A percentile compares a stretch with the other conserved stretches of the same genome.
Conservation (phyloP, 2,113 vertebrate genomes). For the Calidris pygmaea region DNA sequence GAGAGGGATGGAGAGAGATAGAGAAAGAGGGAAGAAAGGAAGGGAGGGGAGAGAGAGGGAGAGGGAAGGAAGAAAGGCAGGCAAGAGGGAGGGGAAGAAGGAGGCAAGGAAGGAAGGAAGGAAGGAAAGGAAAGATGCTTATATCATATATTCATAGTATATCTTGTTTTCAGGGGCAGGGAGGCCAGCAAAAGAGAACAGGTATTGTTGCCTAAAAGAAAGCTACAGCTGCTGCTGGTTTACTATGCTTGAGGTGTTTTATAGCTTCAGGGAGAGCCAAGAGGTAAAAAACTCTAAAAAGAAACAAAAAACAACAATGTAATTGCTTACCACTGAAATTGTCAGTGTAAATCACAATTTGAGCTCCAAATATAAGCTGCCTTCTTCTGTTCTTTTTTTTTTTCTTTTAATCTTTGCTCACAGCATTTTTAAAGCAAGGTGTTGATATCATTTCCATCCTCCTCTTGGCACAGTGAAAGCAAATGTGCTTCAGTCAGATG, state of each 20-base stretch:
- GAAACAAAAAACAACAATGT: neutral
- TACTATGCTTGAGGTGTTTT: neutral
- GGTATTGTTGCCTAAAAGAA: neutral
- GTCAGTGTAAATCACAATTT: neutral
- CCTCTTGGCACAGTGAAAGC: slow-evolving; percentile 13
- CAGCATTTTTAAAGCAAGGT: slow-evolving; percentile 30
- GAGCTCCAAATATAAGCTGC: neutral
- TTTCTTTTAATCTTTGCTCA: neutral
- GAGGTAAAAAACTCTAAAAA: neutral
- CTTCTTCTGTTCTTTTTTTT: neutral
- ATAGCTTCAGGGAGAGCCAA: neutral
- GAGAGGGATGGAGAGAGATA: no score
- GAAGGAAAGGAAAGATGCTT: neutral
- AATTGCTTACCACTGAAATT: neutral
- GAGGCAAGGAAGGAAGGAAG: neutral
- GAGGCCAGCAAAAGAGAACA: neutral
- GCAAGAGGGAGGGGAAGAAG: neutral
- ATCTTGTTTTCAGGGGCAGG: neutral
- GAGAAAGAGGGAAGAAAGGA: no score
- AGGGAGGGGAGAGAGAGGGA: no score
- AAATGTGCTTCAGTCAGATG: slow-evolving; percentile 50
- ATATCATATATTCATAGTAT: neutral
- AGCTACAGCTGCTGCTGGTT: neutral
- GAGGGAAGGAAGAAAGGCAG: no score
- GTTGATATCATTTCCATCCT: slow-evolving; percentile 31